These are phyloP conservation scores for Hippolais icterina DNA, from an alignment of 2,113 vertebrate genomes.

Conservation along the genomic window DNA sequence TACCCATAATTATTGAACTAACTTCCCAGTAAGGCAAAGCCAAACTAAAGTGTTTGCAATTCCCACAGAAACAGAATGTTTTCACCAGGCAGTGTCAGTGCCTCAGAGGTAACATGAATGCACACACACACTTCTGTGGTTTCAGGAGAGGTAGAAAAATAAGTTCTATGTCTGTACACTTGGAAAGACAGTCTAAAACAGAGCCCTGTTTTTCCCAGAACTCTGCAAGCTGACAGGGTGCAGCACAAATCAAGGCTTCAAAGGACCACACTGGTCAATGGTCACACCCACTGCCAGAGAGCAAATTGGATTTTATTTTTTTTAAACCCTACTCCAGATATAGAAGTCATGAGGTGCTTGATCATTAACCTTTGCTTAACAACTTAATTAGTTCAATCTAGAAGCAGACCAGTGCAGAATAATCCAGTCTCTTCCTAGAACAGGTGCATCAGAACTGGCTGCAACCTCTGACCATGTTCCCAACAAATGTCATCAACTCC, in stretches of 20 bases:
- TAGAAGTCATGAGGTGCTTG: not conserved
- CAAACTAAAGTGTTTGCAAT: not conserved
- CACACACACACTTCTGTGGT: not conserved
- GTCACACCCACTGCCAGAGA: not conserved
- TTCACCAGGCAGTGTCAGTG: not conserved
- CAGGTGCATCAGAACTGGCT: not conserved
- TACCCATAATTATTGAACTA: not conserved
- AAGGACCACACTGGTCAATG: not conserved
- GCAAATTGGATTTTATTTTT: slow-evolving; percentile 14
- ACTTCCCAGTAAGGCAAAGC: not conserved
- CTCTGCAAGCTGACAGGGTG: not conserved
- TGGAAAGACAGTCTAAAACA: not conserved
- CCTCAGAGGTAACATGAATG: not conserved
- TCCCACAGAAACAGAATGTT: fast-evolving
- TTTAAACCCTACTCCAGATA: slow-evolving; percentile 13
- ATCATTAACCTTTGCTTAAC: not conserved
- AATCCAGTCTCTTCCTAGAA: not conserved
- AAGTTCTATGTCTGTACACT: not conserved
- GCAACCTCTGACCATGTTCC: not conserved
- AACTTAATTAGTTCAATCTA: not conserved
- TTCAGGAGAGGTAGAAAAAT: not conserved
- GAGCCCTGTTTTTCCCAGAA: not conserved
- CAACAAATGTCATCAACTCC: fast-evolving
- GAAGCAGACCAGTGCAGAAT: not conserved
- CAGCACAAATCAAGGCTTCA: not conserved